Percentiles rank a stretch among this genome's conserved stretches.
Evolutionary conservation across 2,797 vertebrate genomes (phyloP).

Genomic region (Triplophysa bombifrons): DNA sequence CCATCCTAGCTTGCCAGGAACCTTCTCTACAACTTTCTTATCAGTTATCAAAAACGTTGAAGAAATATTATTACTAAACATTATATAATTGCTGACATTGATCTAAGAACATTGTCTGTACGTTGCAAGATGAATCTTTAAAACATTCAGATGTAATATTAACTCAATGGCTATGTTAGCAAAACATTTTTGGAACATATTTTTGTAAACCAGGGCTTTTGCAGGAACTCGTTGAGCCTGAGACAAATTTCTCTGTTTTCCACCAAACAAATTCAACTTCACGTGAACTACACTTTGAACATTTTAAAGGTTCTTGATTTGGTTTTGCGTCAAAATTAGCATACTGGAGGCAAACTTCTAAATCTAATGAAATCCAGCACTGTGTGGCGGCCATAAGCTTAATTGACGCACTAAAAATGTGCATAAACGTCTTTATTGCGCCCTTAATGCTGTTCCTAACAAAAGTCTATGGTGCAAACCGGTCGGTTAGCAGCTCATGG

Average conservation of each 20-base stretch:
- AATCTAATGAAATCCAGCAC: neutral
- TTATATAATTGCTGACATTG: no score
- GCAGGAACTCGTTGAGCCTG: neutral
- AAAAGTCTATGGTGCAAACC: constrained; percentile 18
- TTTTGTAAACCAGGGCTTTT: neutral
- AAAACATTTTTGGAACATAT: neutral
- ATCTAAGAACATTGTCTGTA: no score
- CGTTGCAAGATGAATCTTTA: no score
- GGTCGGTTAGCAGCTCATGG: constrained; percentile 30
- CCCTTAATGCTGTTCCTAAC: constrained; percentile 30
- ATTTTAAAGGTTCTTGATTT: neutral
- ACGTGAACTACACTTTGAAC: constrained; percentile 2
- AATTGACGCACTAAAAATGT: constrained; percentile 26
- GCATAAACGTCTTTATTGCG: constrained; percentile 25
- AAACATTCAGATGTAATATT: constrained; percentile 25
- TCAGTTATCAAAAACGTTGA: no score
- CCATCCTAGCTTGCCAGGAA: no score
- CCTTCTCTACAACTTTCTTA: no score
- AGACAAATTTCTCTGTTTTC: neutral
- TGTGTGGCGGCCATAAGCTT: neutral
- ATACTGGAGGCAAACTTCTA: constrained; percentile 9
- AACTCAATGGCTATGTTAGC: no score
- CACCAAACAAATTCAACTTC: neutral
- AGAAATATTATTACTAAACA: no score
- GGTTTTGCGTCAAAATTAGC: constrained; percentile 22